Evolutionary conservation across 2,888 invertebrate genomes (phyloP).

Genomic region (Deroplatys truncata): DNA sequence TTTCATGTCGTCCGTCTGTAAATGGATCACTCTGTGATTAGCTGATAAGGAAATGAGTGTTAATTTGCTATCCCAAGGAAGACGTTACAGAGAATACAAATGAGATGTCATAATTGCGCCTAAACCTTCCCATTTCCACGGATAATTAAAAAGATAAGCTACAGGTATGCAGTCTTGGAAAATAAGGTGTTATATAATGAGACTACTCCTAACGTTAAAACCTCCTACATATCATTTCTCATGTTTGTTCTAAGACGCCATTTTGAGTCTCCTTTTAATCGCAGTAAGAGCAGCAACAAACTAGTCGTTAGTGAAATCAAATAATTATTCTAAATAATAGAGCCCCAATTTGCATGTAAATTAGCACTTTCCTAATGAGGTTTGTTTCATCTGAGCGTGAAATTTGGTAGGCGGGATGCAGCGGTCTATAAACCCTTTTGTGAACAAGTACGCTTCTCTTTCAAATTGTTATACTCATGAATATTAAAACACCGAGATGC

Average conservation of each 20-base stretch:
- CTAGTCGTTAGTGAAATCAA: background rate
- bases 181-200: no score
- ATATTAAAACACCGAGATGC: background rate
- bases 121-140: no score
- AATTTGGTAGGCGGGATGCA: background rate
- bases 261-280: background rate
- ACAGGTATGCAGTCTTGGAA: no score
- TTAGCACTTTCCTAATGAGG: background rate
- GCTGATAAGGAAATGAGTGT: no score
- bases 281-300: background rate
- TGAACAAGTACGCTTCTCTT: background rate
- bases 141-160: no score
- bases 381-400: background rate
- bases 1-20: no score
- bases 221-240: no score
- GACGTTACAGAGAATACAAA: no score
- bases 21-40: no score
- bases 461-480: background rate
- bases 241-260: background rate
- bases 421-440: background rate
- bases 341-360: background rate
- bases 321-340: background rate
- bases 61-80: no score
- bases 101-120: no score
- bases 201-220: no score